These are phyloP conservation scores for Euproctis similis DNA, from an alignment of 2,888 invertebrate species.

Conservation along the genomic window DNA sequence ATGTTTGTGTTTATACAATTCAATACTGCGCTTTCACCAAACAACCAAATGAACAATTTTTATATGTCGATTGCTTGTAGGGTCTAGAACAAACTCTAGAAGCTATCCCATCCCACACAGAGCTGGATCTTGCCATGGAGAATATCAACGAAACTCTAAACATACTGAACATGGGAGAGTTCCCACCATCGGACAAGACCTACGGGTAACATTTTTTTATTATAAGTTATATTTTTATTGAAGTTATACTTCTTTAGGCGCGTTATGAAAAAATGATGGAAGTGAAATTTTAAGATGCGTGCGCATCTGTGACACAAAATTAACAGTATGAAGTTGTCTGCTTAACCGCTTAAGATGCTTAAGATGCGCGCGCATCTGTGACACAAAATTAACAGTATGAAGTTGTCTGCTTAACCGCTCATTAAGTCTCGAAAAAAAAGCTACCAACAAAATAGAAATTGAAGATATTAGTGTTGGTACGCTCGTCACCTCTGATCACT, in stretches of 20 bases:
- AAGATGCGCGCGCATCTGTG: neutral
- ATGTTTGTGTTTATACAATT: neutral
- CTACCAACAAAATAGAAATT: too few species aligned
- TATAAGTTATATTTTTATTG: too few species aligned
- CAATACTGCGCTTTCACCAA: neutral
- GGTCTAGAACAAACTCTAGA: slow-evolving; percentile 81
- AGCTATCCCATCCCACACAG: slow-evolving; percentile 93
- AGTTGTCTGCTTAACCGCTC: neutral
- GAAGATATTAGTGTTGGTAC: too few species aligned
- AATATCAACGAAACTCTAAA: slow-evolving; percentile 86
- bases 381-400: slow-evolving; percentile 1
- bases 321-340: slow-evolving; percentile 1
- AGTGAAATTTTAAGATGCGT: too few species aligned
- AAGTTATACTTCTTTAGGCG: too few species aligned
- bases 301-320: slow-evolving; percentile 1
- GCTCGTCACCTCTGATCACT: too few species aligned
- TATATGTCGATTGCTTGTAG: slow-evolving; percentile 26
- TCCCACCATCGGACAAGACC: slow-evolving; percentile 83
- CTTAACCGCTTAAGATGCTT: too few species aligned
- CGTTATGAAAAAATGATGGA: too few species aligned
- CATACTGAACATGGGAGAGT: slow-evolving; percentile 82
- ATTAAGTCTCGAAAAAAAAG: too few species aligned
- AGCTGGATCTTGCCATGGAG: slow-evolving; percentile 92
- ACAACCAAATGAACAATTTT: too few species aligned
- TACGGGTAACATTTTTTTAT: slow-evolving; percentile 76